A percentile compares a stretch with the other conserved stretches of the same genome.
phyloP scores from a whole-genome alignment of 1,140 invertebrate species.

The Drosophila persimilis region DNA sequence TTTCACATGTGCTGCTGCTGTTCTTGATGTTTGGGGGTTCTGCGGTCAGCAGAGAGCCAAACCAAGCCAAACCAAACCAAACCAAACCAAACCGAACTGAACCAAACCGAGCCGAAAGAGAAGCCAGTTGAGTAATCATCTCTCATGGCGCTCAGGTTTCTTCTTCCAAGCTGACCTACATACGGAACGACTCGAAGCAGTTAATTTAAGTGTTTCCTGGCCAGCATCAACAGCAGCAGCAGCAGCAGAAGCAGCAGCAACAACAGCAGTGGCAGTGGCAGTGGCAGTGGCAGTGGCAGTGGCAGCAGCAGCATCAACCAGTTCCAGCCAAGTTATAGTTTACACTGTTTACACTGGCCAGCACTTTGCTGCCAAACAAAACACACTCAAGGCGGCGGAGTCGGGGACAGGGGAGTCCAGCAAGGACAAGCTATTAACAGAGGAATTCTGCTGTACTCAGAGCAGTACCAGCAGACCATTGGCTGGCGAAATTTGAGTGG shows the following conservation, averaged over 20 bases:
- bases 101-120: slow-evolving; percentile 23
- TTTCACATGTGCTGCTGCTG: slow-evolving; percentile 51
- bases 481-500: slow-evolving; percentile 64
- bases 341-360: slow-evolving; percentile 73
- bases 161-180: slow-evolving; percentile 73
- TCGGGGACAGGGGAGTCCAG: slow-evolving; percentile 18
- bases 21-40: slow-evolving; percentile 45
- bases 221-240: slow-evolving; percentile 28
- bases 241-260: not conserved
- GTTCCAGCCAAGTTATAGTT: slow-evolving; percentile 72
- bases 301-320: slow-evolving; percentile 11
- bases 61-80: slow-evolving; percentile 15
- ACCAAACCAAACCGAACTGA: slow-evolving; percentile 14
- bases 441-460: slow-evolving; percentile 55
- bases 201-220: slow-evolving; percentile 80
- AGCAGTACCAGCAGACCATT: slow-evolving; percentile 3
- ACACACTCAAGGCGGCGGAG: slow-evolving; percentile 52
- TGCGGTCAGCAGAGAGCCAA: slow-evolving; percentile 48
- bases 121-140: slow-evolving; percentile 73
- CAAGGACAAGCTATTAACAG: slow-evolving; percentile 75
- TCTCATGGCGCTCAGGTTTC: slow-evolving; percentile 69
- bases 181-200: slow-evolving; percentile 54
- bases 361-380: slow-evolving; percentile 80
- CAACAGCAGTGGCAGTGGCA: slow-evolving; percentile 17
- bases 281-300: not conserved